Conservation (phyloP, 2,797 vertebrate species). For the Oreochromis grahami region DNA sequence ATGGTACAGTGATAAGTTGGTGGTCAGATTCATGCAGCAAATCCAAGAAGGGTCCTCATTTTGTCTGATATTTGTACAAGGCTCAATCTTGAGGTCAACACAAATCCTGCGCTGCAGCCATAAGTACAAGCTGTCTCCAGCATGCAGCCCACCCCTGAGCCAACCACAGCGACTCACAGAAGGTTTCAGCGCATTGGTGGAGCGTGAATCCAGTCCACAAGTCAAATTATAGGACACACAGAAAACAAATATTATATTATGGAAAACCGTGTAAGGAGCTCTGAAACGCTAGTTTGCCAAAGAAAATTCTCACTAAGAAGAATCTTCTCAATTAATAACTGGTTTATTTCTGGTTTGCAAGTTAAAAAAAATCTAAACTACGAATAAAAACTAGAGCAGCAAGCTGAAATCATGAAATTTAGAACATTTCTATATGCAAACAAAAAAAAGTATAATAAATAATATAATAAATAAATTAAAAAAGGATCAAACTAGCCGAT, state of each 20-base stretch:
- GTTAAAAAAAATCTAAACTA: background rate
- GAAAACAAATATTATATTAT: background rate
- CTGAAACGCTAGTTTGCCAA: background rate
- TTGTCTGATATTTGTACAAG: constrained; percentile 11
- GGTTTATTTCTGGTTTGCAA: background rate
- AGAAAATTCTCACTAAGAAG: background rate
- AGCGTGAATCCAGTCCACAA: background rate
- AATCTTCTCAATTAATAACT: background rate
- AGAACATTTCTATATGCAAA: background rate
- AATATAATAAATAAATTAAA: background rate
- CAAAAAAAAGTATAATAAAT: background rate
- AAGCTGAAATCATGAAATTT: background rate
- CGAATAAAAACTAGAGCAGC: background rate
- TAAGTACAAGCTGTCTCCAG: background rate
- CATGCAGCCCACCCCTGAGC: background rate
- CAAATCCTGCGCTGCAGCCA: background rate
- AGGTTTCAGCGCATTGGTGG: background rate
- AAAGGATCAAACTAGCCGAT: background rate
- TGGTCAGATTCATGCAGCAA: background rate
- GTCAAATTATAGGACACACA: background rate
- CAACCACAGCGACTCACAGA: background rate
- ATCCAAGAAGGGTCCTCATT: background rate
- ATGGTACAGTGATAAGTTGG: background rate
- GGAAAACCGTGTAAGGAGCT: background rate
- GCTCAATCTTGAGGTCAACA: background rate